Evolutionary conservation across 1,140 invertebrate species (phyloP), one percentile per base, ranked within the genome.

Genomic region (Amyelois transitella): DNA sequence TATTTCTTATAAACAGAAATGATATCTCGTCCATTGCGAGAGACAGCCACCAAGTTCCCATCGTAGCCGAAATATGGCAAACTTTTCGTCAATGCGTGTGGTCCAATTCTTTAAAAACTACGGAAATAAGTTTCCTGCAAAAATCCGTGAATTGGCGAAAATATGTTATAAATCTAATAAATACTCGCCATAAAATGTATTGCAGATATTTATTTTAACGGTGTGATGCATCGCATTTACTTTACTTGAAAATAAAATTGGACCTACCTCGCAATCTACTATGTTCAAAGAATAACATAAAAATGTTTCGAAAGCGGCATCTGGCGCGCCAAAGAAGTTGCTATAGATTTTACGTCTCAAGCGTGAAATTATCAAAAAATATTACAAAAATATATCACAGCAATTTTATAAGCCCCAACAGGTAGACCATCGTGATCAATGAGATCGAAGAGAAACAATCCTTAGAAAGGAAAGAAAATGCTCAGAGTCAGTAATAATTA

Each of bases 351-450:
- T 57, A 61, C 54, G 58, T 43, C 55, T 63, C 51, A 60, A 73
- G 64, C 71, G 66, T 65, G 73, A 72, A 67, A 62, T 67, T 63
- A 65, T 73, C 69, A 76, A 77, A 68, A 79, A 80, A 75, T 75
- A 81, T 73, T 83, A 85, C 67, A 86, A 84, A 71, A 81, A 81
- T 85, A 85, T 87, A 87, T 87, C 84, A 87, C 84, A 87, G 81
- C 75, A 85, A 84, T 85, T 84, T 81, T 58, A 54, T 75, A 72
- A 84, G 77, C 79, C 72, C 78, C 78, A 81, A 80, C 74, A 60
- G 63, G 70, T 72, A 64, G 32, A 38, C 32, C 32, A 14, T 56
- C 67, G 67, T 61, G 47, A 54, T 63, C 48, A 64, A 62, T 72
- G 79, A 82, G 77, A 84, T 83, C 82, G 68, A 72, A 75, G 69